A percentile compares a stretch with the other conserved stretches of the same genome.
Conservation (phyloP, 2,888 invertebrate species). For the Schizotus pectinicornis region DNA sequence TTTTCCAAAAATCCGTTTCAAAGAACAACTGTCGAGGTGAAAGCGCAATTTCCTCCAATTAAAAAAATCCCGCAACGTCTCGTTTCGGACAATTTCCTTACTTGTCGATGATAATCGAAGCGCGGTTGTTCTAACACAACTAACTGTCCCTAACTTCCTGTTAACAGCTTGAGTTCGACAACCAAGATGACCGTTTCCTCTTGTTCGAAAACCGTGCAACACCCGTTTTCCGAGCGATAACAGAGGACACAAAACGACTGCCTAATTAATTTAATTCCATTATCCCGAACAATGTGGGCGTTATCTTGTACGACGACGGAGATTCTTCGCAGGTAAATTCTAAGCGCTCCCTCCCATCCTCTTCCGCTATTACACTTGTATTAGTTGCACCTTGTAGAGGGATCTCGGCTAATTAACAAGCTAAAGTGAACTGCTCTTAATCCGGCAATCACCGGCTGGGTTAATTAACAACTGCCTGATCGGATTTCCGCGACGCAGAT, state of each 20-base stretch:
- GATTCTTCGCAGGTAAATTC: conserved; percentile 18
- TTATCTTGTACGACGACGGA: conserved; percentile 12
- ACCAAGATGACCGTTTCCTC: too few relatives aligned
- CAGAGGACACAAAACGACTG: conserved; percentile 12
- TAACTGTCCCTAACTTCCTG: too few relatives aligned
- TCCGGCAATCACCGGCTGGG: conserved; percentile 47
- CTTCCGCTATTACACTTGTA: conserved; percentile 29
- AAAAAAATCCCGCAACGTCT: neutral
- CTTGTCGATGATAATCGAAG: neutral
- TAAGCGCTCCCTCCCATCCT: conserved; percentile 16
- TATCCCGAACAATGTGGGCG: conserved; percentile 19
- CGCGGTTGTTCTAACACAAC: too few relatives aligned
- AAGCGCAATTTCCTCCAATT: conserved; percentile 3
- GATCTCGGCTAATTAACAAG: conserved; percentile 49
- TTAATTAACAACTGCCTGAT: conserved; percentile 51
- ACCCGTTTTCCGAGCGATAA: conserved; percentile 3
- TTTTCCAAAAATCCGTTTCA: neutral
- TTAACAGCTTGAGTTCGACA: too few relatives aligned
- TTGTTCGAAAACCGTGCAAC: too few relatives aligned
- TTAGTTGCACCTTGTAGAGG: conserved; percentile 37
- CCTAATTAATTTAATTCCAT: conserved; percentile 23
- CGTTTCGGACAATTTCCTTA: neutral
- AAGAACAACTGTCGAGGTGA: neutral
- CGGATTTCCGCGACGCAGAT: conserved; percentile 48
- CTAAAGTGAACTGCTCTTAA: conserved; percentile 48